A percentile compares a stretch with the other conserved stretches of the same genome.
Evolutionary conservation across 2,888 invertebrate genomes (phyloP).

Genomic region (Pseudococcus jackbeardsleyi): DNA sequence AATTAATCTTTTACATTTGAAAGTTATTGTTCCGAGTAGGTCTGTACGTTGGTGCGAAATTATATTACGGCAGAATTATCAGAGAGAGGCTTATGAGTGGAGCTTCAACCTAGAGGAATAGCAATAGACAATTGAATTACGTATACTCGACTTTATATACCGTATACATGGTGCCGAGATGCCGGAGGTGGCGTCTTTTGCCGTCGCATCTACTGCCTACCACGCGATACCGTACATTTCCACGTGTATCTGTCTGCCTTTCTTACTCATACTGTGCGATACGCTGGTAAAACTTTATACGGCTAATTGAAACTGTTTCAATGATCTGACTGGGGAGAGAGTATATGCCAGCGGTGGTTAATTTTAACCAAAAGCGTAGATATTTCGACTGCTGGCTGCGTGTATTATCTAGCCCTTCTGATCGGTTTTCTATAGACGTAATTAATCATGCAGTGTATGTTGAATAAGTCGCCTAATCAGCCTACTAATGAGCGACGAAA

Average conservation of each 20-base stretch:
- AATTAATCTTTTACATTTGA: constrained; percentile 36
- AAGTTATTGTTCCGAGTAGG: constrained; percentile 20
- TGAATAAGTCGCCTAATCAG: constrained; percentile 44
- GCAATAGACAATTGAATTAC: constrained; percentile 46
- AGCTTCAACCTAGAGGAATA: constrained; percentile 20
- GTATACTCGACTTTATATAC: background rate
- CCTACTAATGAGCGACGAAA: constrained; percentile 41
- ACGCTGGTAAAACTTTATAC: constrained; percentile 26
- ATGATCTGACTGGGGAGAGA: background rate
- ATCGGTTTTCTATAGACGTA: constrained; percentile 41
- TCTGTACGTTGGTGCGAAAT: background rate
- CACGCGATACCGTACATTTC: background rate
- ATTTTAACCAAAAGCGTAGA: constrained; percentile 31
- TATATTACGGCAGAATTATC: constrained; percentile 24
- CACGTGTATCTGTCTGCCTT: constrained; percentile 13
- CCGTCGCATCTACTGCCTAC: background rate
- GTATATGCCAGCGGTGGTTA: constrained; percentile 34
- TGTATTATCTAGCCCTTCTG: background rate
- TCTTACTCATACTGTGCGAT: background rate
- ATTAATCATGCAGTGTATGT: constrained; percentile 38
- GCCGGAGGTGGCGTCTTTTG: constrained; percentile 17
- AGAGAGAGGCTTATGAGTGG: background rate
- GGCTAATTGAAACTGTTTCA: constrained; percentile 41
- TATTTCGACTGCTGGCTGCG: background rate
- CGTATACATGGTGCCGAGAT: background rate